These are phyloP conservation scores for Meles meles DNA, from an alignment of 2,113 vertebrate genomes.

Conservation along the genomic window DNA sequence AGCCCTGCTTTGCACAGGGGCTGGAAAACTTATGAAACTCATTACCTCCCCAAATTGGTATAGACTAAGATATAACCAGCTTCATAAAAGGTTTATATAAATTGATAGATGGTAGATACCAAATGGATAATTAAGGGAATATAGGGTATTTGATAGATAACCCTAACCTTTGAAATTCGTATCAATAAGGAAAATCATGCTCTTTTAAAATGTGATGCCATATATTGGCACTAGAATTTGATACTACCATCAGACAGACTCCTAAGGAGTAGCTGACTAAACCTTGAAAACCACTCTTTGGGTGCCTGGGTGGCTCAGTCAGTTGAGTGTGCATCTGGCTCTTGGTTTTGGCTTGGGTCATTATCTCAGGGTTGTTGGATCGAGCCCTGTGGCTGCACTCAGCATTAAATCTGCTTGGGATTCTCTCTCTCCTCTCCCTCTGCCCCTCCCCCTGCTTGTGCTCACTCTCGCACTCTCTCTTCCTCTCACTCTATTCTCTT, in stretches of 20 bases:
- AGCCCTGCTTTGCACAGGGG: not conserved
- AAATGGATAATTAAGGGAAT: not conserved
- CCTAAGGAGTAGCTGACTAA: not conserved
- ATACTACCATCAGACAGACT: not conserved
- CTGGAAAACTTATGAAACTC: not conserved
- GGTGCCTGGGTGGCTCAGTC: not conserved
- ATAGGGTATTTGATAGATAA: not conserved
- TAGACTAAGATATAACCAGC: not conserved
- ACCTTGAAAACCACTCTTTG: not conserved
- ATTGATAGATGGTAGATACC: not conserved
- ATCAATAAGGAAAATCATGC: not conserved
- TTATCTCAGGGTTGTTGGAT: not conserved
- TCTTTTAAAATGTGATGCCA: not conserved
- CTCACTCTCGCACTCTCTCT: not conserved
- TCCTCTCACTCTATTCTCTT: not conserved
- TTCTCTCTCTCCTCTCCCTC: not conserved
- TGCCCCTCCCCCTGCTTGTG: not conserved
- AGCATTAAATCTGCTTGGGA: not conserved
- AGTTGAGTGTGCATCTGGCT: not conserved
- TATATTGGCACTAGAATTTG: not conserved
- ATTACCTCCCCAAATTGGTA: not conserved
- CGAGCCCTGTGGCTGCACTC: not conserved
- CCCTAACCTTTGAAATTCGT: slow-evolving; percentile 14
- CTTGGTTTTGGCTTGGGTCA: not conserved
- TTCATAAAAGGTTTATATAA: not conserved